Conservation (phyloP, 2,797 vertebrate genomes). For the Coregonus sp. region DNA sequence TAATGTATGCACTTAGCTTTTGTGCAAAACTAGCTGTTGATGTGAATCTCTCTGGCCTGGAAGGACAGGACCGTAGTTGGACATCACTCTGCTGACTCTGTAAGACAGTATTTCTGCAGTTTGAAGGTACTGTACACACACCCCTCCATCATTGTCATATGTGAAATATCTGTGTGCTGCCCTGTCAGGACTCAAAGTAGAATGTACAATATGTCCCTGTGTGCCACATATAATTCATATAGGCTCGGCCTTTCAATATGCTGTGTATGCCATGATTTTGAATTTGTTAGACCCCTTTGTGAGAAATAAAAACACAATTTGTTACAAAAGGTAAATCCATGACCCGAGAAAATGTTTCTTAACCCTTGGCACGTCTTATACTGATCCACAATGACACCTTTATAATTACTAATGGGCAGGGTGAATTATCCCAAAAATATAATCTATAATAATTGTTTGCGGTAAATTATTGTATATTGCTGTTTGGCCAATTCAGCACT, state of each 20-base stretch:
- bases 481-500: constrained; percentile 57
- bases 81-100: background rate
- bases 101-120: background rate
- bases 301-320: background rate
- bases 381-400: constrained; percentile 21
- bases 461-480: constrained; percentile 52
- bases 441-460: constrained; percentile 39
- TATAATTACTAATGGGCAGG: constrained; percentile 43
- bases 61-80: no score
- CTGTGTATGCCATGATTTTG: background rate
- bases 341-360: constrained; percentile 36
- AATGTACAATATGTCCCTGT: background rate
- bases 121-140: background rate
- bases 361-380: constrained; percentile 38
- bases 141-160: background rate
- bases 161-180: background rate
- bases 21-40: no score
- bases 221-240: background rate
- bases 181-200: background rate
- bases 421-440: constrained; percentile 39
- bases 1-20: background rate
- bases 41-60: no score
- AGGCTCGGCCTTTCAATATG: background rate
- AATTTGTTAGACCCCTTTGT: background rate
- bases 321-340: constrained; percentile 15